Conservation (phyloP, 1,140 invertebrate genomes). For the Chrysomallon squamiferum region DNA sequence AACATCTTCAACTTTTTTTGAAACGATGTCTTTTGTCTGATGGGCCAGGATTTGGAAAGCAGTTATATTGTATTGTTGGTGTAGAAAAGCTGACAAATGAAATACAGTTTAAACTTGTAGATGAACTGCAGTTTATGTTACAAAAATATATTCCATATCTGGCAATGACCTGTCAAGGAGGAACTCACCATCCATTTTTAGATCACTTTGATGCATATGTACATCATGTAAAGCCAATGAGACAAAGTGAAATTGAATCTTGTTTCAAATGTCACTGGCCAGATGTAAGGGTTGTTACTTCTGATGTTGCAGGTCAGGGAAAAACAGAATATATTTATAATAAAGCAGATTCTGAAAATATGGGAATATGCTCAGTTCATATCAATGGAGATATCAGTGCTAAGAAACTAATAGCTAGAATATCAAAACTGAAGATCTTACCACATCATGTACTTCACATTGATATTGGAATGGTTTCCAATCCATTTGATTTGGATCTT, state of each 20-base stretch:
- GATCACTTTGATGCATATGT: conserved; percentile 11
- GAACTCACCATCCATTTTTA: conserved; percentile 23
- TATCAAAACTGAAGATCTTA: background rate
- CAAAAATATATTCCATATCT: conserved; percentile 1
- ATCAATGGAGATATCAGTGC: background rate
- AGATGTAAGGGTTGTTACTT: conserved; percentile 9
- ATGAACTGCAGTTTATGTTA: background rate
- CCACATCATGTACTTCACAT: conserved; percentile 1
- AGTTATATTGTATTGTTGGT: background rate
- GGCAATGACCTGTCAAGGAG: conserved; percentile 17
- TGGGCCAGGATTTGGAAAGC: background rate
- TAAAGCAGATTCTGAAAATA: background rate
- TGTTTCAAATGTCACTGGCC: background rate
- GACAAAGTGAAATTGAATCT: background rate
- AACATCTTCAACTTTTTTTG: background rate
- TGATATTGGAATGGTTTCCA: conserved; percentile 7
- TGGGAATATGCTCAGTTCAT: background rate
- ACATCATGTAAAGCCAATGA: conserved; percentile 8
- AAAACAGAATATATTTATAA: conserved; percentile 1
- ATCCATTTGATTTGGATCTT: background rate
- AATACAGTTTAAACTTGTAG: conserved; percentile 2
- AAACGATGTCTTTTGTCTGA: background rate
- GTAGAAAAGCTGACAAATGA: background rate
- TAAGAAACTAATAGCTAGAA: conserved; percentile 5
- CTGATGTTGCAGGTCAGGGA: background rate